Conservation (phyloP, 92 coral and sea anemone genomes). For the Diadumene lineata region DNA sequence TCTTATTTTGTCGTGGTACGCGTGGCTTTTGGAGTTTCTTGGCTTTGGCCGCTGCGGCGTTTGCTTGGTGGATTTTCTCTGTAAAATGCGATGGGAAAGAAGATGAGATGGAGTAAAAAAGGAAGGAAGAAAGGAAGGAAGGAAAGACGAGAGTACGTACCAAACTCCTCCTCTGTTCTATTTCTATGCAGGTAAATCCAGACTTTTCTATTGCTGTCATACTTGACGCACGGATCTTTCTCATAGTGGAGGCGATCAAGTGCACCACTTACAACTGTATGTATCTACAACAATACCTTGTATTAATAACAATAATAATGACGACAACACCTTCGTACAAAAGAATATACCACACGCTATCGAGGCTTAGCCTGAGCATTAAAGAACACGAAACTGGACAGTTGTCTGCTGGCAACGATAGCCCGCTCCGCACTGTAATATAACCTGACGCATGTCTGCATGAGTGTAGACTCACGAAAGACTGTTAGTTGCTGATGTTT, state of each 20-base stretch:
- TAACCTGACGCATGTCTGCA: too few relatives aligned
- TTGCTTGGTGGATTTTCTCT: constrained; percentile 98
- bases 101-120: not conserved
- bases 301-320: not conserved
- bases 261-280: constrained; percentile 98
- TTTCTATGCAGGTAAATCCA: constrained; percentile 97
- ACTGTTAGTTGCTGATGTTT: too few relatives aligned
- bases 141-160: constrained; percentile 40
- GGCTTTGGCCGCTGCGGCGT: constrained; percentile 99
- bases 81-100: not conserved
- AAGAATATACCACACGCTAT: too few relatives aligned
- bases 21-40: constrained; percentile 92
- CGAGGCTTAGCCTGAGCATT: too few relatives aligned
- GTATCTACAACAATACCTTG: constrained; percentile 77
- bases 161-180: constrained; percentile 94
- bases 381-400: too few relatives aligned
- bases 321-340: not conserved
- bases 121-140: not conserved
- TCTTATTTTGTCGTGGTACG: constrained; percentile 70
- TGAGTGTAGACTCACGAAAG: too few relatives aligned
- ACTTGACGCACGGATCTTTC: constrained; percentile 96
- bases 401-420: too few relatives aligned
- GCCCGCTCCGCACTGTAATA: too few relatives aligned
- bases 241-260: constrained; percentile 99
- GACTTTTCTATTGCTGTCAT: constrained; percentile 96